phyloP scores from a whole-genome alignment of 2,113 vertebrate genomes.

The Chroicocephalus ridibundus region DNA sequence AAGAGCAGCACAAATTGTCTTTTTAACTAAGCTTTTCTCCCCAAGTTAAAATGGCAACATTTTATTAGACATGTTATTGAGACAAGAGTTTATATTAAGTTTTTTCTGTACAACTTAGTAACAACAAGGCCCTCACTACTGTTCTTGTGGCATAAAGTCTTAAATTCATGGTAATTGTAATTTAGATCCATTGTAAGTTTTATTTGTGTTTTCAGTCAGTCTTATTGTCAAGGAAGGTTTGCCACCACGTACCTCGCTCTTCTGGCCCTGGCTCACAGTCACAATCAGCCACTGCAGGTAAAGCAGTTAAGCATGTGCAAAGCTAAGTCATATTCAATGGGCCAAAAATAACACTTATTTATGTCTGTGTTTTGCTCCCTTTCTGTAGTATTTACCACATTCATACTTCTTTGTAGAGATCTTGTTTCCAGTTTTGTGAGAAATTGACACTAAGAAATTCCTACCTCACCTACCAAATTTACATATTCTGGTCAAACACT shows the following conservation, averaged over 20 bases:
- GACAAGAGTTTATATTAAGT: neutral
- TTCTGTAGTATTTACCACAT: neutral
- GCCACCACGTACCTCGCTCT: neutral
- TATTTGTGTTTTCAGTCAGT: neutral
- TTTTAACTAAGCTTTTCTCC: neutral
- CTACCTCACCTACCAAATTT: neutral
- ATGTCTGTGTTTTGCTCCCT: neutral
- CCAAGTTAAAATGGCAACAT: neutral
- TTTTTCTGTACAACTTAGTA: neutral
- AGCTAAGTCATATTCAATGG: neutral
- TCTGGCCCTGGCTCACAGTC: neutral
- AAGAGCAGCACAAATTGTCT: neutral
- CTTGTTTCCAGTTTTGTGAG: neutral
- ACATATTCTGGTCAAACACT: neutral
- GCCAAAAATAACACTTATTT: neutral
- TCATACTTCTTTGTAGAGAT: neutral
- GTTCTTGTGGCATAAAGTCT: neutral
- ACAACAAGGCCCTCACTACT: neutral
- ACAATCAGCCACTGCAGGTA: neutral
- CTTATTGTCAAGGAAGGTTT: neutral
- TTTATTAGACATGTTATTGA: neutral
- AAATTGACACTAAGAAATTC: neutral
- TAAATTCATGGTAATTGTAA: neutral
- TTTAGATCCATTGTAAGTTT: neutral
- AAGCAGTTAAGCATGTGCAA: neutral